These are phyloP conservation scores for Lepidocyrtinus sp. DNA, from an alignment of 2,888 invertebrate species.

Conservation along the genomic window DNA sequence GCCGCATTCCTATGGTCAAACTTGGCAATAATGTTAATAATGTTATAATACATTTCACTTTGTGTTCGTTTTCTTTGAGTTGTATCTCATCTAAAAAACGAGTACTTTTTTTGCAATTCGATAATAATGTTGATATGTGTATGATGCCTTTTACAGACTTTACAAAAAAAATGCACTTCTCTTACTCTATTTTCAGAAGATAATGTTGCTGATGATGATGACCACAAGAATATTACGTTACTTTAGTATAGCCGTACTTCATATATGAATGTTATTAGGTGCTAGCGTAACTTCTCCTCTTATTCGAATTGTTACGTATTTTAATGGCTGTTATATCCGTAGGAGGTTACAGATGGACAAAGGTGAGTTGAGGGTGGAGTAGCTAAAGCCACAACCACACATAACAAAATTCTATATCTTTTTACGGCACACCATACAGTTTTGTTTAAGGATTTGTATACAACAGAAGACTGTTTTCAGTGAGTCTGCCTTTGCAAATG, in stretches of 20 bases:
- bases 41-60: constrained; percentile 4
- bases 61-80: not conserved
- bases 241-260: constrained; percentile 1
- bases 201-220: too few species aligned
- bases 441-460: not conserved
- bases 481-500: not conserved
- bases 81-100: too few species aligned
- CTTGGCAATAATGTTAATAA: not conserved
- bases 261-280: constrained; percentile 14
- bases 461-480: not conserved
- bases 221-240: constrained; percentile 15
- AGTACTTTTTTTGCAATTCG: constrained; percentile 1
- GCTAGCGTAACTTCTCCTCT: constrained; percentile 1
- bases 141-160: constrained; percentile 12
- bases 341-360: constrained; percentile 50
- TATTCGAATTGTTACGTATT: constrained; percentile 18
- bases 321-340: constrained; percentile 24
- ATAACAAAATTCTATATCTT: not conserved
- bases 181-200: constrained; percentile 9
- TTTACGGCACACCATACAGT: not conserved
- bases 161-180: constrained; percentile 8
- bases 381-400: constrained; percentile 40
- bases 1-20: constrained; percentile 13
- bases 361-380: constrained; percentile 60
- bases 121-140: too few species aligned